These are phyloP conservation scores for Alsophila aescularia DNA, from an alignment of 2,888 invertebrate species.

Conservation along the genomic window DNA sequence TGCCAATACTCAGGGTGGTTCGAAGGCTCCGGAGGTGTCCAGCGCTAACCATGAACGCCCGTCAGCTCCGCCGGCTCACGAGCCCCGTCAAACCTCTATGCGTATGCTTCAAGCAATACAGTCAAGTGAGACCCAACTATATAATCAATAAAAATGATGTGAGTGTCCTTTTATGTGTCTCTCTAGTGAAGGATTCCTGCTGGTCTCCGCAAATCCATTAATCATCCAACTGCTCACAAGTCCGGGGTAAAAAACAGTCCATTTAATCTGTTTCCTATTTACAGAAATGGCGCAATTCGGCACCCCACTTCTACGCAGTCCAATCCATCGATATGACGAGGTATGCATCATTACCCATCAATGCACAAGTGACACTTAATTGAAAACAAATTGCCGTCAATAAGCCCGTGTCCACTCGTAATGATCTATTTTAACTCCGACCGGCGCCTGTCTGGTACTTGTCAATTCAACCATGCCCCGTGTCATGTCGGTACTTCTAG, in stretches of 20 bases:
- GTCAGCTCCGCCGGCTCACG: slow-evolving; percentile 69
- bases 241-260: background rate
- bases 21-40: slow-evolving; percentile 17
- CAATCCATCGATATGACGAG: slow-evolving; percentile 73
- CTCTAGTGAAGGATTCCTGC: slow-evolving; percentile 21
- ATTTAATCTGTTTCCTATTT: slow-evolving; percentile 45
- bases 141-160: slow-evolving; percentile 69
- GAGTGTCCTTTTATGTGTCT: slow-evolving; percentile 61
- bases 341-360: slow-evolving; percentile 54
- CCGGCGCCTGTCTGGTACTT: slow-evolving; percentile 58
- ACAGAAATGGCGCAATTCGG: slow-evolving; percentile 81
- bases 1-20: slow-evolving; percentile 37
- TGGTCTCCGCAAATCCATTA: background rate
- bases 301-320: slow-evolving; percentile 75
- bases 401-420: slow-evolving; percentile 62
- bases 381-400: slow-evolving; percentile 69
- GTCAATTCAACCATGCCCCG: slow-evolving; percentile 66
- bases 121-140: slow-evolving; percentile 80
- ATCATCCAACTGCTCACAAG: background rate
- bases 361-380: slow-evolving; percentile 50
- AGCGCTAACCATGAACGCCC: slow-evolving; percentile 63
- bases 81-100: slow-evolving; percentile 56
- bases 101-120: slow-evolving; percentile 64
- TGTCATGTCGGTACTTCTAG: slow-evolving; percentile 7
- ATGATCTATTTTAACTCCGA: slow-evolving; percentile 71